Conservation (phyloP, 1,140 invertebrate species). For the Nasonia giraulti region DNA sequence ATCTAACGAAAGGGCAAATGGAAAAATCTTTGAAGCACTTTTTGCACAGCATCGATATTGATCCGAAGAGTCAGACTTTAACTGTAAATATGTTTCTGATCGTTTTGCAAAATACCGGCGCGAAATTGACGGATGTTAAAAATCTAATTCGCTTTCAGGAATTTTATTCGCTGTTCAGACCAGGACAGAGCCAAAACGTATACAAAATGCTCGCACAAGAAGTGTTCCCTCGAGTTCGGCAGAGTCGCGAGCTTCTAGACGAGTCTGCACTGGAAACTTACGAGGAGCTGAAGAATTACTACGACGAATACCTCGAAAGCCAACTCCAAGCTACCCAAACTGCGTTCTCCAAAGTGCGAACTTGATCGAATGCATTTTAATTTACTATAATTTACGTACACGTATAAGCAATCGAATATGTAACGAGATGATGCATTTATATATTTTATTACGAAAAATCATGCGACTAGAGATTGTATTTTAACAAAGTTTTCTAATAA, state of each 20-base stretch:
- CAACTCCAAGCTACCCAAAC: neutral
- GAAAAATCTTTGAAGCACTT: constrained; percentile 21
- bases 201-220: neutral
- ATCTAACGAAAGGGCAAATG: neutral
- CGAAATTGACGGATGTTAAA: neutral
- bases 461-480: too few relatives aligned
- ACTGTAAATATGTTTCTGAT: neutral
- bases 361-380: neutral
- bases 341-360: neutral
- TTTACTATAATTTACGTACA: too few relatives aligned
- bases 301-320: neutral
- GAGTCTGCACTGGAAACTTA: neutral
- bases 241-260: neutral
- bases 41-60: neutral
- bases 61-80: neutral
- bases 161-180: neutral
- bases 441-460: too few relatives aligned
- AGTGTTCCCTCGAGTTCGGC: neutral
- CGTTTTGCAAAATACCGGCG: neutral
- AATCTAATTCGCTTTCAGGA: neutral
- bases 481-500: too few relatives aligned
- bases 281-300: neutral
- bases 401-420: too few relatives aligned
- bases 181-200: neutral
- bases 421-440: too few relatives aligned